Evolutionary conservation across 2,797 vertebrate genomes (phyloP).

Genomic region (Halcyon badia): DNA sequence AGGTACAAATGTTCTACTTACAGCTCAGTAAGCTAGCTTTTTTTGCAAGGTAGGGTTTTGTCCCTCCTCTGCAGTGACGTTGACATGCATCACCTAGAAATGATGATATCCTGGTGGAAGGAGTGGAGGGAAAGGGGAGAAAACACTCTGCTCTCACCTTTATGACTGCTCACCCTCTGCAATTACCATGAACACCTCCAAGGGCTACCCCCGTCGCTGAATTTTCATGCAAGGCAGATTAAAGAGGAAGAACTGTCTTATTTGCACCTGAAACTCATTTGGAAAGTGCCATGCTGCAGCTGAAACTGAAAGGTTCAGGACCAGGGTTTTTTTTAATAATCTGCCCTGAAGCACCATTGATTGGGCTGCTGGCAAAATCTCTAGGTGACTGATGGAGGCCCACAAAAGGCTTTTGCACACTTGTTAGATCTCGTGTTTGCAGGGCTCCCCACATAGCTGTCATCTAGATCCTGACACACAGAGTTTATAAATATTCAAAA

Average conservation of each 20-base stretch:
- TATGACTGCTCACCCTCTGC: accelerated
- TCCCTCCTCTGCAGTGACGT: background rate
- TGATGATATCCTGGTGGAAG: background rate
- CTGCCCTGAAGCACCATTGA: background rate
- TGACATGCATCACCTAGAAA: background rate
- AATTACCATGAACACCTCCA: accelerated
- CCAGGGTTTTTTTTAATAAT: background rate
- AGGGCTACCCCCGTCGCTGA: no score
- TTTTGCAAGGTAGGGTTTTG: background rate
- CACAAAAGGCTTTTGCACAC: background rate
- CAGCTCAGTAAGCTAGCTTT: background rate
- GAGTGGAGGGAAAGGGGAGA: background rate
- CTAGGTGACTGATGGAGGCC: background rate
- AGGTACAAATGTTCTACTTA: constrained; percentile 28
- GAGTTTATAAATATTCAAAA: background rate
- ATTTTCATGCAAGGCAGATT: background rate
- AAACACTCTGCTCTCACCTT: background rate
- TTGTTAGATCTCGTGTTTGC: background rate
- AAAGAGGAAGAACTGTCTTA: background rate
- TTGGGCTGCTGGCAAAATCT: background rate
- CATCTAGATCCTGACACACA: background rate
- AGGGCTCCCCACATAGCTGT: background rate
- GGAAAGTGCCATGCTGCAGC: background rate
- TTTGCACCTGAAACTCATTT: background rate
- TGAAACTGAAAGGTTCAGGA: background rate